Evolutionary conservation across 2,797 vertebrate species (phyloP), one percentile per base, ranked within the genome.

Genomic region (Melanotaenia parkinsoni): DNA sequence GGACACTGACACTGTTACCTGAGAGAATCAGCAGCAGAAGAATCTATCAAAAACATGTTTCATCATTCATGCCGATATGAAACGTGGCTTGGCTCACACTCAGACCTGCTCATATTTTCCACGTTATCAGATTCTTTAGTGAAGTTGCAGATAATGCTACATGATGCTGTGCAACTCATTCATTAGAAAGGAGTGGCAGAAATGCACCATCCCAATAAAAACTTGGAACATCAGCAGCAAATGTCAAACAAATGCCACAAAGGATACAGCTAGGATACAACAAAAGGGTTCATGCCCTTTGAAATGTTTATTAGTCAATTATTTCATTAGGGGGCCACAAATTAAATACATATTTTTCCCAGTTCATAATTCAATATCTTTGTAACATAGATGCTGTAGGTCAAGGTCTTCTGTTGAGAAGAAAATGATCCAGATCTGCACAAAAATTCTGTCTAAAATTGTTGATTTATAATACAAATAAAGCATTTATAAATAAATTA

Each of bases 1-100:
- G 66, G 77, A 74, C 67, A 64, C 71, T 77, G 80, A 86, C 84
- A 83, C 73, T 47, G 75, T 86, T 84, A 91, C 91, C 84, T 91
- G 81, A 57, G 78, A 83, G 76, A 81, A 69, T 78, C 80, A 76
- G 64, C 83, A 69, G 77, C 56, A 72, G 67, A 74, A 62, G 58
- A 65, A 58, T 58, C 80, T 59, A 83, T 74, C 50, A 84, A 74
- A 85, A 83, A 72, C 61, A 84, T 37, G 1, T 85, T 89, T 91
- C 85, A 65, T 83, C 88, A 30, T 30, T 30, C 77, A 77, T 60
- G 78, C 22, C 16, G 40, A 78, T 83, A 82, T 75, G 81, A 84
- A 88, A 69, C 79, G 79, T 71, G 51, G 75, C 67, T 86, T 89
- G 86, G 87, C 89, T 86, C 61, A 20, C 47, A 0, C 51, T 16